Base-by-base conservation (phyloP, 2,113 vertebrate genomes). In the Pelobates fuscus region DNA sequence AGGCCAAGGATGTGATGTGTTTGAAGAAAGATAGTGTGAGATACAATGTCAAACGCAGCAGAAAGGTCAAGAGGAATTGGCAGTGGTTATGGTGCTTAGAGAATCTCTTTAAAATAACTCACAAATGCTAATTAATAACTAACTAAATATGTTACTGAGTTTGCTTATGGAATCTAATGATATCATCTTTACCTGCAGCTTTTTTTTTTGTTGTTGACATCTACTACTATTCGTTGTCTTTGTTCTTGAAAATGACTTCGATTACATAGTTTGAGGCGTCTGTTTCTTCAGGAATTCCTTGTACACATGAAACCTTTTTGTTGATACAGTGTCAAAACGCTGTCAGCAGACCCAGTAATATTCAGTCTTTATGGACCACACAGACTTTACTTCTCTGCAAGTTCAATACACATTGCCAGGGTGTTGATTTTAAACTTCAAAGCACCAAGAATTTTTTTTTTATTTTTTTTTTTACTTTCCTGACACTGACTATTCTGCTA, bases 371-470 rank as follows among this genome's bases (percentile, higher is more conserved):
- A 55, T 55, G 60, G 63, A 67, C 72, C 72, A 75, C 72, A 75
- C 72, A 75, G 23, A 37, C 62, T 26, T 74, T 66, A 55, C 71
- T 43, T 74, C 71, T 74, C 62, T 32, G 11, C 72, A 15, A 75
- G 37, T 67, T 66, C 71, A 67, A 30, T 66, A 37, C 55, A 67
- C 25, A 24, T 23, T 67, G 25, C 54, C 27, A 60, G 20, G 30
- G 63, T 75, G 72, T 74, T 75, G 72, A 67, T 59, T 75, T 67
- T 59, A 57, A 61, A 57, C 71, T 65, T 74, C 61, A 74, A 74
- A 74, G 71, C 46, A 25, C 41, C 4, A 20, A 65, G 29, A 49
- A 44, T 15, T 20, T 66, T 58, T 32, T 23, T 41, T 66, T 74
- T 74, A n/a, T n/a, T n/a, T n/a, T n/a, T n/a, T n/a, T n/a, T n/a